Base-by-base conservation (phyloP, 1,140 invertebrate species). In the Formica selysi region DNA sequence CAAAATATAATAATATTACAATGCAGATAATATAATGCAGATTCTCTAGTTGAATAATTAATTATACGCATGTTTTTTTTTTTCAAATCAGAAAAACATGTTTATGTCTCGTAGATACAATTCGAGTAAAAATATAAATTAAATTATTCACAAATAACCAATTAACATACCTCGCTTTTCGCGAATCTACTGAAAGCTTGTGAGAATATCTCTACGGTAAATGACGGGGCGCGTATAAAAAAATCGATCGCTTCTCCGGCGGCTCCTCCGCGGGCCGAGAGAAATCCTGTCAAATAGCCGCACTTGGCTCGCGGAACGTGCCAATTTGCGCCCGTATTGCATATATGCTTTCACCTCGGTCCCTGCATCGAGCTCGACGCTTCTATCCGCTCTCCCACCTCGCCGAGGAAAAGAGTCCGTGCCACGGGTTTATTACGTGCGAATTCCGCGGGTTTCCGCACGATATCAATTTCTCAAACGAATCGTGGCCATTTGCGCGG, bases 401-500 rank as follows among this genome's bases (percentile, higher is more conserved):
- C 44, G 19, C 48, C 26, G 41, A 19, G 76, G 41, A 87, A 86
- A 87, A 88, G 71, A 84, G 54, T 73, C 36, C 68, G 54, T 59
- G 48, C 71, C 57, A 68, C 62, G 70, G 62, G 62, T 59, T 51
- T 51, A 68, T 78, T 87, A 86, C 86, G 83, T 57, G 86, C 68
- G 76, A 83, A 86, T 80, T 79, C 74, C 79, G 26, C 65, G 67
- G 29, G 65, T 83, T 70, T 79, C 71, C 71, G 73, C 57, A 57
- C 86, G 86, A 83, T 85, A 78, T 71, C 83, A 85, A 78, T 87
- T 86, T 80, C 86, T 79, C 86, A 86, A 86, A 87, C 74, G 74
- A 79, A 87, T 79, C 74, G 68, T 36, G 59, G 76, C 85, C 41
- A 36, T 57, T 86, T 32, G 76, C 78, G 36, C 70, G 54, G 62